phyloP scores from a whole-genome alignment of 2,113 vertebrate genomes.

The Muntiacus muntjak region DNA sequence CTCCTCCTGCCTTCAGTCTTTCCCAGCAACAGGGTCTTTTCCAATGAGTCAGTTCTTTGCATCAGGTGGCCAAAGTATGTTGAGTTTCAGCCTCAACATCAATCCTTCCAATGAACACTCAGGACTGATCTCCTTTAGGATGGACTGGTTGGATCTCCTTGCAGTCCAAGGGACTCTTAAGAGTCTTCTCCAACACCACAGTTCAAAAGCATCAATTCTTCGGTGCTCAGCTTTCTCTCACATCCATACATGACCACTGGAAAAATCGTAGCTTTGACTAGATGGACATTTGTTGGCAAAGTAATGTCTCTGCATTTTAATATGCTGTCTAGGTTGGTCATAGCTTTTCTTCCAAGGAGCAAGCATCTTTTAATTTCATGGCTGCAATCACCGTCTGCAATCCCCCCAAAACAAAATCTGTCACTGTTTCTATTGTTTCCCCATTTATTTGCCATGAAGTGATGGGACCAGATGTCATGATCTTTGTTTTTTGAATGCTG shows the following conservation, averaged over 20 bases:
- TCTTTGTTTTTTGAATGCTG: background rate
- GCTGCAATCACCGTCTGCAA: background rate
- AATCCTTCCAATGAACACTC: background rate
- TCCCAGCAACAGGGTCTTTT: background rate
- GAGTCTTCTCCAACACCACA: background rate
- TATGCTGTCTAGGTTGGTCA: background rate
- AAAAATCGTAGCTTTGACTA: background rate
- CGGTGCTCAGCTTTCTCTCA: background rate
- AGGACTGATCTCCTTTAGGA: background rate
- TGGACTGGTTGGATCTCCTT: background rate
- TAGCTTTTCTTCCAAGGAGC: background rate
- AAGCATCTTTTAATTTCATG: background rate
- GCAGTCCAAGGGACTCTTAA: background rate
- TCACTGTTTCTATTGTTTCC: background rate
- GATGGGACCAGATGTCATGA: background rate
- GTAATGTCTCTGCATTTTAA: background rate
- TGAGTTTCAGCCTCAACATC: background rate
- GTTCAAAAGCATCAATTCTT: background rate
- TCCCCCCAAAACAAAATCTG: background rate
- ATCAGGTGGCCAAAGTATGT: background rate
- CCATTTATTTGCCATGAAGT: background rate
- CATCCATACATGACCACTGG: background rate
- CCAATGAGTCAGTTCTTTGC: accelerated
- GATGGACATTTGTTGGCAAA: background rate
- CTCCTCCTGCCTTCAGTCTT: background rate